A percentile compares a stretch with the other conserved stretches of the same genome.
These are phyloP conservation scores for Meandrina meandrites DNA, from an alignment of 92 coral and sea anemone genomes.

Conservation along the genomic window DNA sequence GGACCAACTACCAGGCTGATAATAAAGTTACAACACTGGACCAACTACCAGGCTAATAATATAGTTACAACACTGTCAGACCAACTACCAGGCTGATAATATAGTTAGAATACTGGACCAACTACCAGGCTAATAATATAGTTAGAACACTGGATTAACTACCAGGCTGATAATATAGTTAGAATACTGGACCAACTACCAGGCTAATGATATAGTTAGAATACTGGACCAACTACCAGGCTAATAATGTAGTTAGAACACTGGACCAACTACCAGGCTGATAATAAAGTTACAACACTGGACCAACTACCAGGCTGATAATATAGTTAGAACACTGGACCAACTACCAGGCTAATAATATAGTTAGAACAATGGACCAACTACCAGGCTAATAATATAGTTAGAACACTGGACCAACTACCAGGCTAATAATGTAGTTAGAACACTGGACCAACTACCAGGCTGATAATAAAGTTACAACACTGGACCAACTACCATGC, in stretches of 20 bases:
- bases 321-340: no score
- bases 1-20: constrained; percentile 31
- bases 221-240: constrained; percentile 31
- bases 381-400: no score
- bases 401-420: no score
- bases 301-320: no score
- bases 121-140: constrained; percentile 34
- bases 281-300: no score
- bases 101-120: no score
- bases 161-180: no score
- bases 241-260: constrained; percentile 19
- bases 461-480: constrained; percentile 24
- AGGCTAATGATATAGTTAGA: no score
- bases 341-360: constrained; percentile 31
- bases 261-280: neutral
- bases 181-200: no score
- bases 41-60: neutral
- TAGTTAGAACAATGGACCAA: constrained; percentile 2
- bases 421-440: no score
- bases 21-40: constrained; percentile 9
- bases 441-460: constrained; percentile 32
- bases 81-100: no score
- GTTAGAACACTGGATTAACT: neutral
- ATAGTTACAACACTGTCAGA: no score
- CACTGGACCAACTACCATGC: neutral